These are phyloP conservation scores for Gymnopithys bicolor DNA, from an alignment of 2,797 vertebrate genomes.

Conservation along the genomic window DNA sequence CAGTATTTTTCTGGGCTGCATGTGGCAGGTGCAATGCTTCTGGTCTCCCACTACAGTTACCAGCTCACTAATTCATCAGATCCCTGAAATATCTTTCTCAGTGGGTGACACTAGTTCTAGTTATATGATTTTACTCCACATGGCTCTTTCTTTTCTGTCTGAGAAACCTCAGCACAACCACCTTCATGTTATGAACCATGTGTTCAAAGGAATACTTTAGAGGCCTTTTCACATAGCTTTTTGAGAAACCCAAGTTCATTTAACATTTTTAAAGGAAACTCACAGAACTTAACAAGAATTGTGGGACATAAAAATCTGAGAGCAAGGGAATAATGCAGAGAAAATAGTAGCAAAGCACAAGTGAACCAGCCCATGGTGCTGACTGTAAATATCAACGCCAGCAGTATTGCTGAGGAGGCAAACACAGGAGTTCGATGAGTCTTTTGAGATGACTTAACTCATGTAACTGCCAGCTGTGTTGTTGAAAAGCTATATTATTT, in stretches of 20 bases:
- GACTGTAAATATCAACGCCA: slow-evolving; percentile 3
- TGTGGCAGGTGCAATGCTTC: not conserved
- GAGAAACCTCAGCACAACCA: not conserved
- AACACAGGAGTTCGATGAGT: not conserved
- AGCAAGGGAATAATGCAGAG: not conserved
- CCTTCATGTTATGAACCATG: not conserved
- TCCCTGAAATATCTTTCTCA: not conserved
- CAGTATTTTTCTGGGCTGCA: not conserved
- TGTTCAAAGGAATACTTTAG: not conserved
- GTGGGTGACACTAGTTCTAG: not conserved
- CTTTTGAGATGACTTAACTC: slow-evolving; percentile 24
- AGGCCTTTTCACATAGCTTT: not conserved
- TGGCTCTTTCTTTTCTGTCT: not conserved
- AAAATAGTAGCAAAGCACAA: slow-evolving; percentile 10
- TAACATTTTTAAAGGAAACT: not conserved
- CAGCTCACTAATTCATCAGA: not conserved
- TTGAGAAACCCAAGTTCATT: not conserved
- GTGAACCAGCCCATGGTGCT: not conserved
- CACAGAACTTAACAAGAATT: not conserved
- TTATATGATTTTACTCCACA: not conserved
- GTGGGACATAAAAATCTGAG: not conserved
- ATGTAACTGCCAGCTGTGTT: not conserved
- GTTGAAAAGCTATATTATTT: not conserved
- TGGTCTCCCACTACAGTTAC: not conserved
- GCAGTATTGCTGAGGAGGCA: slow-evolving; percentile 25